Conservation (phyloP, 2,113 vertebrate genomes). For the Alligator mississippiensis region DNA sequence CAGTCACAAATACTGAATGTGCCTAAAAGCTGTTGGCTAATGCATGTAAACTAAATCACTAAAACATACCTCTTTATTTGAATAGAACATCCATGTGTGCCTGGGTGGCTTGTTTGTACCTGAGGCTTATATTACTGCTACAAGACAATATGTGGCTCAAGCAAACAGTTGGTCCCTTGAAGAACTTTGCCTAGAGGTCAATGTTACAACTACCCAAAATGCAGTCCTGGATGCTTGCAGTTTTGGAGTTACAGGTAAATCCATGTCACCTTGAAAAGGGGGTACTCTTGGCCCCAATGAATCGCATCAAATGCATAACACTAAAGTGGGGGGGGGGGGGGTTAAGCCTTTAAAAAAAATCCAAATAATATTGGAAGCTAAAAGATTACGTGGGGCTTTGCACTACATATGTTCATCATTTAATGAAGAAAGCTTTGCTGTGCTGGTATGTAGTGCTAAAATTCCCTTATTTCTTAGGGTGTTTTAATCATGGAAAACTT, state of each 20-base stretch:
- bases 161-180: constrained; percentile 99
- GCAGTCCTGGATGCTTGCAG: constrained; percentile 94
- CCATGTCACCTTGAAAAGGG: neutral
- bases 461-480: neutral
- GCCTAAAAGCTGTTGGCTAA: neutral
- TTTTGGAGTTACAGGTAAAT: constrained; percentile 95
- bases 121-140: constrained; percentile 97
- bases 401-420: neutral
- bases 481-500: neutral
- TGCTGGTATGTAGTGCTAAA: neutral
- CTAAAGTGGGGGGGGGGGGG: too few relatives aligned
- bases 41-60: neutral
- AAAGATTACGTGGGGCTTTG: neutral
- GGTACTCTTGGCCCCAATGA: neutral
- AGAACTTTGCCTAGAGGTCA: constrained; percentile 96
- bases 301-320: neutral
- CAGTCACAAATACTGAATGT: neutral
- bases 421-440: neutral
- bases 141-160: constrained; percentile 96
- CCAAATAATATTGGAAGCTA: neutral
- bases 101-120: constrained; percentile 95
- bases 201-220: constrained; percentile 88
- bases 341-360: neutral
- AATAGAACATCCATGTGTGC: constrained; percentile 95
- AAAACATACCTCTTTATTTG: neutral